These are phyloP conservation scores for Drosophila nannoptera DNA, from an alignment of 1,140 invertebrate species.

Conservation along the genomic window DNA sequence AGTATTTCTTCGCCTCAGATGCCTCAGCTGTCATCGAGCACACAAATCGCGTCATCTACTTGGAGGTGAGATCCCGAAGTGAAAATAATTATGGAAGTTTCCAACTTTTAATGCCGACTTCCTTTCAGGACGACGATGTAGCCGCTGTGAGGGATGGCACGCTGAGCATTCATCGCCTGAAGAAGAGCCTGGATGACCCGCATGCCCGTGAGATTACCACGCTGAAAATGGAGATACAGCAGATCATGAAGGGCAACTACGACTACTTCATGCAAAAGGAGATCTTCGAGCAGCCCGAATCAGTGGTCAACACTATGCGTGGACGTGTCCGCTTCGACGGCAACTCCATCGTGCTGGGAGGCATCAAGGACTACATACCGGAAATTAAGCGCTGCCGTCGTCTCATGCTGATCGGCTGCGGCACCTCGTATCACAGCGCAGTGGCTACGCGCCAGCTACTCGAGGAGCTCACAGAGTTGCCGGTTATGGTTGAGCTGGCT, in stretches of 20 bases:
- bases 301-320: conserved; percentile 99
- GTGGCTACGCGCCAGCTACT: conserved; percentile 97
- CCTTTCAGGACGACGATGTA: conserved; percentile 88
- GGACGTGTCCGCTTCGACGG: conserved; percentile 96
- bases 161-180: conserved; percentile 95
- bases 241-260: conserved; percentile 99
- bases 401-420: conserved; percentile 98
- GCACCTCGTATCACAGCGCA: conserved; percentile 99
- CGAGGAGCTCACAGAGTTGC: conserved; percentile 98
- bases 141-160: conserved; percentile 93
- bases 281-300: conserved; percentile 99
- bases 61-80: conserved; percentile 83
- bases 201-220: conserved; percentile 96
- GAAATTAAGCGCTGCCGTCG: conserved; percentile 98
- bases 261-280: conserved; percentile 99
- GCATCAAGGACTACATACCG: conserved; percentile 93
- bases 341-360: conserved; percentile 82
- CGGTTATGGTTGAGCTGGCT: conserved; percentile 99
- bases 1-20: conserved; percentile 99
- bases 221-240: conserved; percentile 98
- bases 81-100: not conserved
- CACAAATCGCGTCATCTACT: conserved; percentile 96
- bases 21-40: conserved; percentile 99
- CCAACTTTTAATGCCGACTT: not conserved
- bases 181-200: conserved; percentile 87